These are phyloP conservation scores for Drosophila sturtevanti DNA, from an alignment of 1,140 invertebrate species.

Conservation along the genomic window DNA sequence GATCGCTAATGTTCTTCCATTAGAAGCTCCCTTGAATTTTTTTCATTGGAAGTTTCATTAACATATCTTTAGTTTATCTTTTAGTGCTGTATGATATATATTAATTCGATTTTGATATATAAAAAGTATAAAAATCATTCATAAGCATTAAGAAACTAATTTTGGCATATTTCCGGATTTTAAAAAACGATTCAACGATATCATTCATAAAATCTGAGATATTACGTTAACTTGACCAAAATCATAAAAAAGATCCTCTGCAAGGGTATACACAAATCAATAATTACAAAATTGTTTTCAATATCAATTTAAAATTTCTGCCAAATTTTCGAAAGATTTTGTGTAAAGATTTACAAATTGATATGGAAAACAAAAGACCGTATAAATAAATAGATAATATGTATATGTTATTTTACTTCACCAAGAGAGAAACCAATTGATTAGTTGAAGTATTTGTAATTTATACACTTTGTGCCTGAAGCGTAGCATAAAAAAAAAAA, in stretches of 20 bases:
- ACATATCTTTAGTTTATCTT: no score
- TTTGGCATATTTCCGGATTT: no score
- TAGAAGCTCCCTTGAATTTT: no score
- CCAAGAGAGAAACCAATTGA: constrained; percentile 18
- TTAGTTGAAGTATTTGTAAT: constrained; percentile 76
- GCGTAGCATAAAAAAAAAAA: constrained; percentile 58
- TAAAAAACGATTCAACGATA: no score
- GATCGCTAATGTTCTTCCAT: no score
- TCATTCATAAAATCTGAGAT: no score
- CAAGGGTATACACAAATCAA: not conserved
- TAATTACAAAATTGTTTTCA: not conserved
- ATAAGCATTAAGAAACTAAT: no score
- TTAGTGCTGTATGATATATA: no score
- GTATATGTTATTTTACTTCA: constrained; percentile 9
- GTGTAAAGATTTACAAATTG: not conserved
- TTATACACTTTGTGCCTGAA: constrained; percentile 78
- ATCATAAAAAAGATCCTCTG: not conserved
- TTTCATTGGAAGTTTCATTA: no score
- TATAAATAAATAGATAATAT: not conserved
- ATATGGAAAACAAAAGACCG: not conserved
- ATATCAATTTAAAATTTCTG: not conserved
- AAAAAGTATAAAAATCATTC: no score
- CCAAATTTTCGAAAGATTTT: not conserved
- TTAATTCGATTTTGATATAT: no score
- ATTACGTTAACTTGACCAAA: not conserved